Conservation (phyloP, 2,797 vertebrate genomes). For the Rhynchotus rufescens region DNA sequence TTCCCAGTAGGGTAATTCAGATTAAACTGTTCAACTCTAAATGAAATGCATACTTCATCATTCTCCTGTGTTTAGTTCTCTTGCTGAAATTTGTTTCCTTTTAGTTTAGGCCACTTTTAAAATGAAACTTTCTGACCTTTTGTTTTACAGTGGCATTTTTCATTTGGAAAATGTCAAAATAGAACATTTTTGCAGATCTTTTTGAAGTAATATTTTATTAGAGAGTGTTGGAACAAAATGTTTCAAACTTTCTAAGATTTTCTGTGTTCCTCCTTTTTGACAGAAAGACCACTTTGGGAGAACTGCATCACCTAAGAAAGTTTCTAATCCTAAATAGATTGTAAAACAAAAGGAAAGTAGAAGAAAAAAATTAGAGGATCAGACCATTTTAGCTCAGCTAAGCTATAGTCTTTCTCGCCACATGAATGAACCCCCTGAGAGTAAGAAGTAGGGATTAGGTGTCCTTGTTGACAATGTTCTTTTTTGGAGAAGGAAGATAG, state of each 20-base stretch:
- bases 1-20: not conserved
- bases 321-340: not conserved
- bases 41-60: not conserved
- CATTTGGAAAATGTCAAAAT: conserved; percentile 4
- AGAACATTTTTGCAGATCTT: not conserved
- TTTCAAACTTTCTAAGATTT: not conserved
- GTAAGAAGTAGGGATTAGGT: not conserved
- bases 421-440: not conserved
- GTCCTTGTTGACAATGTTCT: conserved; percentile 31
- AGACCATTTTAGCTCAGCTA: not conserved
- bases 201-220: not conserved
- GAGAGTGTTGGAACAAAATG: not conserved
- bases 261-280: not conserved
- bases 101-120: not conserved
- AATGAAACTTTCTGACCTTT: too few species aligned
- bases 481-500: not conserved
- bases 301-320: not conserved
- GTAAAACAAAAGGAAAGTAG: conserved; percentile 3
- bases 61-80: not conserved
- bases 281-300: conserved; percentile 1
- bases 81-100: not conserved
- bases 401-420: not conserved
- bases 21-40: not conserved
- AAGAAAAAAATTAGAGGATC: conserved; percentile 25
- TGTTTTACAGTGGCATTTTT: too few species aligned